Conservation (phyloP, 2,797 vertebrate species). For the Liparis tanakae region DNA sequence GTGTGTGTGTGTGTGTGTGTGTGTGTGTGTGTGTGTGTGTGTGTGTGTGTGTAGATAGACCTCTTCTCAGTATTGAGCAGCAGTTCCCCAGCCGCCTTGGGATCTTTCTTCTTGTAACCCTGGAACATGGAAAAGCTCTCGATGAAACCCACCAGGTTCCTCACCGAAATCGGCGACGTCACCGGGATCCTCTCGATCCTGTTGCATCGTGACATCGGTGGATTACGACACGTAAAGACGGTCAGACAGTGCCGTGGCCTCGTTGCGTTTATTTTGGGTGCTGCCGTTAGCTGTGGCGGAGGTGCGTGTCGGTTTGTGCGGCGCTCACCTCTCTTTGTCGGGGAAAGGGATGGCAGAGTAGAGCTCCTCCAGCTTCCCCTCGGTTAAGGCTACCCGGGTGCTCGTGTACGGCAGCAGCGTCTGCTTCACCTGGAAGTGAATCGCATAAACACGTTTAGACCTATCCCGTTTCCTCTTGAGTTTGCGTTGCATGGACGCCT, state of each 20-base stretch:
- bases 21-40: not conserved
- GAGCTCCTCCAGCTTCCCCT: conserved; percentile 63
- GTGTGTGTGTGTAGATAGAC: conserved; percentile 38
- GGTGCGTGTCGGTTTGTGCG: not conserved
- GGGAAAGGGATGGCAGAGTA: conserved; percentile 77
- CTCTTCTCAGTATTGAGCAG: conserved; percentile 64
- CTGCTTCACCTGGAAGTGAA: conserved; percentile 58
- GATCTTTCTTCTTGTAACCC: conserved; percentile 60
- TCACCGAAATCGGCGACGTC: conserved; percentile 55
- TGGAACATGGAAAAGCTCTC: conserved; percentile 77
- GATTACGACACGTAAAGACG: not conserved
- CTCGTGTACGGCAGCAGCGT: conserved; percentile 62
- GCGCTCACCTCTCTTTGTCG: conserved; percentile 79
- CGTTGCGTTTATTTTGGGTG: not conserved
- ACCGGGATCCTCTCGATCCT: conserved; percentile 68
- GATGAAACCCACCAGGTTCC: conserved; percentile 65
- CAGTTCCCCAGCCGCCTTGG: conserved; percentile 60
- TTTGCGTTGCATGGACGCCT: not conserved
- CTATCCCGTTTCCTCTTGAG: not conserved
- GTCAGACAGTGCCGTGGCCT: not conserved
- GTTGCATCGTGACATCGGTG: not conserved
- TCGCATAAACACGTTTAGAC: not conserved
- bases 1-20: not conserved
- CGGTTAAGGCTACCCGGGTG: conserved; percentile 32
- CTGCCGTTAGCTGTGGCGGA: not conserved